Base-by-base conservation (phyloP, 2,888 invertebrate genomes). In the Drosophila longiperda region DNA sequence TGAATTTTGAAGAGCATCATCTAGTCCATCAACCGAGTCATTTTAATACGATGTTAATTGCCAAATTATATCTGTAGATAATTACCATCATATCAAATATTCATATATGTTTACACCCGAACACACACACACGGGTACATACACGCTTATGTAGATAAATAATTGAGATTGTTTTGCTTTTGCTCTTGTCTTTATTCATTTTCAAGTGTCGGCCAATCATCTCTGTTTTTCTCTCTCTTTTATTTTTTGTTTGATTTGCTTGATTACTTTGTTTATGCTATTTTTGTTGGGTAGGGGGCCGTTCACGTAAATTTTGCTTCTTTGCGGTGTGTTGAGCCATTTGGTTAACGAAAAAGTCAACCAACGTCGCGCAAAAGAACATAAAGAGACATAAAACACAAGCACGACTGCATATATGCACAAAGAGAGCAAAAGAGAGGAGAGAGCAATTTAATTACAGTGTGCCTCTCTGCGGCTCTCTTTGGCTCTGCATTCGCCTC, bases 1-100 rank as follows among this genome's bases (percentile, higher is more conserved):
- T 45, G 2, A 12, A 20, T 15, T 23, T 45, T 23, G 15, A 15
- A 50, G 50, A 50, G 50, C 65, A 67, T 55, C n/a, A 11, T 7
- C 8, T 12, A 32, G 34, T 32, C 26, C 12, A 8, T 50, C 54
- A 52, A 38, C 5, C 26, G 54, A 36, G 11, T 11, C 9, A 52
- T 49, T 33, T 40, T 68, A 72, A 75, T 78, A 11, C 48, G 54
- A 49, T 61, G 72, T 78, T 78, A 72, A 78, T 78, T 61, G 75
- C 9, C 71, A 38, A 50, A 71, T 67, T 61, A 29, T 48, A 60
- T 23, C 32, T 45, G 26, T 4, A n/a, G 7, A 48, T 32, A 49
- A 17, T 29, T 3, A n/a, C 32, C 58, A 59, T 58, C 17, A 29
- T 40, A 20, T 42, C 38, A 15, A 15, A 15, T 4, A 45, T 23